Evolutionary conservation across 2,797 vertebrate species (phyloP).

Genomic region (Enteromius trimaculatus): DNA sequence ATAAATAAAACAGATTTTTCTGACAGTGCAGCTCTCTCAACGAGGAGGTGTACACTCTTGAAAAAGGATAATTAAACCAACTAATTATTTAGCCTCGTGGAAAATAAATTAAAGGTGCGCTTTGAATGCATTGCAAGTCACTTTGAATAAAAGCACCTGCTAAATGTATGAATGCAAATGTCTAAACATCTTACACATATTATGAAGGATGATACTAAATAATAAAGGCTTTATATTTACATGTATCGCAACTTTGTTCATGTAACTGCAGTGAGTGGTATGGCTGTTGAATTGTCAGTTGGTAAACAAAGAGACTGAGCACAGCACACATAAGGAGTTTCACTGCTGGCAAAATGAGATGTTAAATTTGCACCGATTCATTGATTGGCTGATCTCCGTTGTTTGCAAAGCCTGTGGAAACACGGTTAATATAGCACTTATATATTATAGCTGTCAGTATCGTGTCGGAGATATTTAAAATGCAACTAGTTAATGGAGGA

Average conservation of each 20-base stretch:
- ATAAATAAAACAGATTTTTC: background rate
- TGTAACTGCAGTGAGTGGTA: background rate
- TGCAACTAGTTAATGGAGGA: background rate
- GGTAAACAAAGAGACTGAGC: conserved; percentile 65
- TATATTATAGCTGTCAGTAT: conserved; percentile 68
- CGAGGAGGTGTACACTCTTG: background rate
- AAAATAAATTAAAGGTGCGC: background rate
- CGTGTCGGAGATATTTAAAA: conserved; percentile 50
- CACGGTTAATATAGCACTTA: conserved; percentile 75
- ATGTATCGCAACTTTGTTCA: too few relatives aligned
- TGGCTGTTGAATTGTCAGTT: background rate
- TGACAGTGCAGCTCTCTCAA: background rate
- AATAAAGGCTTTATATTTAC: background rate
- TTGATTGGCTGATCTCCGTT: conserved; percentile 74
- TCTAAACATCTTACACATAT: background rate
- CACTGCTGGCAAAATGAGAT: conserved; percentile 66
- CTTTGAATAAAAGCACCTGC: background rate
- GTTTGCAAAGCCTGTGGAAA: conserved; percentile 69
- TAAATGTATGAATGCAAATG: background rate
- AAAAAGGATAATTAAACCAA: background rate
- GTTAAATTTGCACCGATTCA: conserved; percentile 75
- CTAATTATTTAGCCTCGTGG: background rate
- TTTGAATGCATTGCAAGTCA: background rate
- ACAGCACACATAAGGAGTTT: conserved; percentile 62
- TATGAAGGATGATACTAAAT: background rate